Base-by-base conservation (phyloP, 2,797 vertebrate genomes). In the Ctenopoma kingsleyae region DNA sequence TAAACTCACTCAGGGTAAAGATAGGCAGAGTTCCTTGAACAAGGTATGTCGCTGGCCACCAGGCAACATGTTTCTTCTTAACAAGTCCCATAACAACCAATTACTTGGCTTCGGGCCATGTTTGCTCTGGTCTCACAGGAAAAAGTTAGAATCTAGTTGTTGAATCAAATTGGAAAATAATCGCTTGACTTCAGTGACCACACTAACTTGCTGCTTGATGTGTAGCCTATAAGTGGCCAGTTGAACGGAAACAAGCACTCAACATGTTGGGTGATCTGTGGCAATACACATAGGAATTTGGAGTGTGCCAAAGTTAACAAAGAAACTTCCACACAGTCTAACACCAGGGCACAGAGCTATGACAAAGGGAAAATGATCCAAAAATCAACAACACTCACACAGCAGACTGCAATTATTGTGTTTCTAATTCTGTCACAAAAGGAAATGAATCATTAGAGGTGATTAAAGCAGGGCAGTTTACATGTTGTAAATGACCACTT, bases 251-350 rank as follows among this genome's bases (percentile, higher is more conserved):
- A 79, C 57, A 65, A 71, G 57, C 13, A 41, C 51, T 66, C 27
- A 23, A 66, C 81, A 65, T 54, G 76, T 68, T 82, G 70, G 83
- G 36, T 78, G 82, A 81, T 82, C 78, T 57, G 62, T 46, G 66
- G 77, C 71, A 84, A 81, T 82, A 84, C 87, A 89, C 53, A 64
- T 59, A 88, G 81, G 84, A 92, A 90, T 89, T 82, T n/a, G 36
- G 50, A 71, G 55, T 5, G 47, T 8, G 57, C 53, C 82, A 85
- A 75, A 79, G 79, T 67, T 85, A 90, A 81, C 79, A 85, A 80
- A 85, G 72, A 71, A 44, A 67, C 61, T 69, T 80, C 61, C 60
- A 78, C 27, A 84, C 57, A 46, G 50, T 47, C 47, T n/a, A 52
- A 43, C 80, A 70, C 55, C 67, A 35, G 46, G 52, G 36, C 49